Percentiles rank a stretch among this genome's conserved stretches.
These are phyloP conservation scores for Anguilla anguilla DNA, from an alignment of 2,797 vertebrate genomes.

Conservation along the genomic window DNA sequence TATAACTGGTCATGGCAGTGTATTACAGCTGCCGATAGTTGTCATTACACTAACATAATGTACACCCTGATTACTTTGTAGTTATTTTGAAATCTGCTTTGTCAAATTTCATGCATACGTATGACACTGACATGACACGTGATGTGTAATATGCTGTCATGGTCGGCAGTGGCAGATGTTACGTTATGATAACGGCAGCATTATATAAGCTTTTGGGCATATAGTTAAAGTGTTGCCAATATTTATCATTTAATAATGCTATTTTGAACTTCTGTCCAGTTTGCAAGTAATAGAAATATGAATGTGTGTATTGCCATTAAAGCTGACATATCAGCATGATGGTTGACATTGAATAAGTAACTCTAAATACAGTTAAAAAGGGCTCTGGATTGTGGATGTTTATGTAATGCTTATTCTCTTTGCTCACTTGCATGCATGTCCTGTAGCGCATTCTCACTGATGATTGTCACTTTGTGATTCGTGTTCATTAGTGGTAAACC, in stretches of 20 bases:
- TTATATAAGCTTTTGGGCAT: neutral
- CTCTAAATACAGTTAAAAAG: neutral
- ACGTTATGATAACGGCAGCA: neutral
- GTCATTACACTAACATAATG: too few species aligned
- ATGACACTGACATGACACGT: too few species aligned
- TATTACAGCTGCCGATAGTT: too few species aligned
- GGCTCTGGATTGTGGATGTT: neutral
- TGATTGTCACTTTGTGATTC: constrained; percentile 5
- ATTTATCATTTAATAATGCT: neutral
- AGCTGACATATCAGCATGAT: neutral
- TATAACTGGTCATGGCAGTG: too few species aligned
- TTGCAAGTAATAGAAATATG: neutral
- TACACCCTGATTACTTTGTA: too few species aligned
- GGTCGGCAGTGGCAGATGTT: neutral
- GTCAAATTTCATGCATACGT: too few species aligned
- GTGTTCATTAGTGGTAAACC: neutral
- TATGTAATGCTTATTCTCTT: neutral
- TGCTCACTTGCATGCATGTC: neutral
- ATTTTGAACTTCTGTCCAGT: neutral
- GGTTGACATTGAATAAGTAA: neutral
- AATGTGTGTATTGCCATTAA: neutral
- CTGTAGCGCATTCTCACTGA: neutral
- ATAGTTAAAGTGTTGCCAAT: neutral
- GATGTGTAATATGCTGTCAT: too few species aligned
- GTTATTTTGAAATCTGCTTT: too few species aligned